These are phyloP conservation scores for Alcis repandata DNA, from an alignment of 2,888 invertebrate species.

Conservation along the genomic window DNA sequence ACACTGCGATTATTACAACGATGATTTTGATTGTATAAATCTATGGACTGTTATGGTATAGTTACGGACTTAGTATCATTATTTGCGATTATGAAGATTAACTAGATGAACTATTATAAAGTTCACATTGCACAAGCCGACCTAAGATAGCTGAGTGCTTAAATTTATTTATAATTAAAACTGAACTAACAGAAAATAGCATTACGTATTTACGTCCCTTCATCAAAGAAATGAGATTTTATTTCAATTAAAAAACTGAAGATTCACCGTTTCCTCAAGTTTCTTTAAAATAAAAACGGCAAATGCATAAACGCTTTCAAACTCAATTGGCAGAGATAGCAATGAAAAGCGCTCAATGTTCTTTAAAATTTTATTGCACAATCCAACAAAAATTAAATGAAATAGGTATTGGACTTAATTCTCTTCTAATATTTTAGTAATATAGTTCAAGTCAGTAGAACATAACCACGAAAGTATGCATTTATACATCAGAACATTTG, in stretches of 20 bases:
- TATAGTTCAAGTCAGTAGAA: not conserved
- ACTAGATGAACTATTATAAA: no score
- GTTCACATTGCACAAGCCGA: not conserved
- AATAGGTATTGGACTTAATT: not conserved
- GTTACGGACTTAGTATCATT: not conserved
- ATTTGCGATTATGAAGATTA: no score
- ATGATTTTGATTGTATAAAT: not conserved
- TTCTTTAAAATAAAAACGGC: constrained; percentile 56
- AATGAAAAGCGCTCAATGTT: constrained; percentile 64
- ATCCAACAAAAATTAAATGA: constrained; percentile 6
- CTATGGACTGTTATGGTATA: no score
- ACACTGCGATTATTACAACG: no score
- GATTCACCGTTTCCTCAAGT: constrained; percentile 56
- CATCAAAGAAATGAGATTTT: constrained; percentile 54
- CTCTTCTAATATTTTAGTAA: not conserved
- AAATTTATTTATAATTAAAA: not conserved
- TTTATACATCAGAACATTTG: no score
- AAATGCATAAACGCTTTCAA: constrained; percentile 64
- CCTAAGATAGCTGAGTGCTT: not conserved
- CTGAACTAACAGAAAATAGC: constrained; percentile 4
- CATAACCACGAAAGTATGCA: no score
- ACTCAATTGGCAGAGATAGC: constrained; percentile 61
- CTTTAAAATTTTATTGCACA: constrained; percentile 59
- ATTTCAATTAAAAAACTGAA: constrained; percentile 61
- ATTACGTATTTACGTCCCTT: constrained; percentile 28